Percentiles rank a stretch among this genome's conserved stretches.
These are phyloP conservation scores for Eledona agricola DNA, from an alignment of 2,888 invertebrate species.

Conservation along the genomic window DNA sequence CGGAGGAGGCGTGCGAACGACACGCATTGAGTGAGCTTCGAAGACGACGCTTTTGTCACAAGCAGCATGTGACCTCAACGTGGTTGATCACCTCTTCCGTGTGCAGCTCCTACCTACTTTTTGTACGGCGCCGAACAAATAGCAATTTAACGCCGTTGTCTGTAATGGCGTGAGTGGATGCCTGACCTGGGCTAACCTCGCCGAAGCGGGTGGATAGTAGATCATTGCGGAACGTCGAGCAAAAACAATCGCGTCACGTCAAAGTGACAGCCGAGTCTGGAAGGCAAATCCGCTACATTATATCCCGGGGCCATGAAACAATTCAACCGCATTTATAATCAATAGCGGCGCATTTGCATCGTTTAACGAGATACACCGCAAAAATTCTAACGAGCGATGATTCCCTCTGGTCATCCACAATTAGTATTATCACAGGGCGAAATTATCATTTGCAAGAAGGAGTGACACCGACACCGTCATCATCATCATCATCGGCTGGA, in stretches of 20 bases:
- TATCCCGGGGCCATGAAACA: conserved; percentile 49
- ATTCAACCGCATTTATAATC: conserved; percentile 44
- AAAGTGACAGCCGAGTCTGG: conserved; percentile 51
- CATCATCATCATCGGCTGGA: conserved; percentile 43
- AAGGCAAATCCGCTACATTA: conserved; percentile 42
- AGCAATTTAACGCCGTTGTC: conserved; percentile 48
- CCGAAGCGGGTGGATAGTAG: conserved; percentile 44
- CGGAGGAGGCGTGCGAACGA: conserved; percentile 27
- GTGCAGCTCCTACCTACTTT: conserved; percentile 46
- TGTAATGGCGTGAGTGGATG: conserved; percentile 49
- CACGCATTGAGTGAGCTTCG: conserved; percentile 18
- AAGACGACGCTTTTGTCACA: conserved; percentile 25
- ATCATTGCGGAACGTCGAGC: conserved; percentile 48
- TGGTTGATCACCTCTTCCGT: conserved; percentile 42
- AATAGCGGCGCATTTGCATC: conserved; percentile 43
- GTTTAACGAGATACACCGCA: conserved; percentile 40
- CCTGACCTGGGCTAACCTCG: conserved; percentile 52
- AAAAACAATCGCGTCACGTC: conserved; percentile 50
- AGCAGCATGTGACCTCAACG: conserved; percentile 29
- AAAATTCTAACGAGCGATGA: conserved; percentile 20
- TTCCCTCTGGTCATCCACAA: conserved; percentile 1
- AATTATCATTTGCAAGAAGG: conserved; percentile 25
- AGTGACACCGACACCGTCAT: conserved; percentile 40
- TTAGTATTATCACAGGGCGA: conserved; percentile 11
- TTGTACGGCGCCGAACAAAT: conserved; percentile 44